phyloP scores from a whole-genome alignment of 2,797 vertebrate species.

The Rhabdophis nuchalis region DNA sequence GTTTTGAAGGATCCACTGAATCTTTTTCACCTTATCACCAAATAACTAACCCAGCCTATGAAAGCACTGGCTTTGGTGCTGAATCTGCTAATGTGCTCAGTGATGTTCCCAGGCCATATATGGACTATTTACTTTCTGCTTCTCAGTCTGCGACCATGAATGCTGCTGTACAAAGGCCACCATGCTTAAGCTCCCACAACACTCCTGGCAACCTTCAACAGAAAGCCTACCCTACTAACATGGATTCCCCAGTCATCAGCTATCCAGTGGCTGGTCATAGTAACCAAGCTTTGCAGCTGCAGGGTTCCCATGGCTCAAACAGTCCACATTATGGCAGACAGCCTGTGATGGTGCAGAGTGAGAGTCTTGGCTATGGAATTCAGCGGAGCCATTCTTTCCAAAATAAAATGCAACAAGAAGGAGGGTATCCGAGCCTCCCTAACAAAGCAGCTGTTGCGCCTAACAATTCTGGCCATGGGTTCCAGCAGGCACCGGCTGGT shows the following conservation, averaged over 20 bases:
- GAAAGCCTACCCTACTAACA: conserved; percentile 79
- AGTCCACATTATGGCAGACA: conserved; percentile 79
- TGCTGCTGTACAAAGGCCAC: conserved; percentile 78
- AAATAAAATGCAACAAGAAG: conserved; percentile 86
- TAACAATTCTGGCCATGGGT: conserved; percentile 67
- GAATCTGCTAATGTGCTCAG: conserved; percentile 72
- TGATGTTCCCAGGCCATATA: conserved; percentile 83
- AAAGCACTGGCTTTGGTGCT: conserved; percentile 79
- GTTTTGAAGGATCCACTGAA: conserved; percentile 82
- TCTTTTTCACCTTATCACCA: conserved; percentile 86
- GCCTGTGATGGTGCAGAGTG: conserved; percentile 81
- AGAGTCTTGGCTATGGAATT: conserved; percentile 79
- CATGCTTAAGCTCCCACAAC: conserved; percentile 77
- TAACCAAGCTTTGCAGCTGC: conserved; percentile 79
- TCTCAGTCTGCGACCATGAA: conserved; percentile 78
- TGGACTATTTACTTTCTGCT: conserved; percentile 87
- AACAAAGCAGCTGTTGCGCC: conserved; percentile 81
- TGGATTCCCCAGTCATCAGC: conserved; percentile 83
- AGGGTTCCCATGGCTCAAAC: conserved; percentile 75
- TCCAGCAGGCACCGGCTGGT: conserved; percentile 76
- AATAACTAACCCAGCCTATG: conserved; percentile 81
- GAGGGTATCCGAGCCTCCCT: conserved; percentile 80
- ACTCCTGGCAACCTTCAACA: conserved; percentile 73
- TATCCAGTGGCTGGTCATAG: conserved; percentile 77
- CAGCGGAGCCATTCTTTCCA: conserved; percentile 95